Evolutionary conservation across 2,113 vertebrate species (phyloP).

Genomic region (Cercocebus atys): DNA sequence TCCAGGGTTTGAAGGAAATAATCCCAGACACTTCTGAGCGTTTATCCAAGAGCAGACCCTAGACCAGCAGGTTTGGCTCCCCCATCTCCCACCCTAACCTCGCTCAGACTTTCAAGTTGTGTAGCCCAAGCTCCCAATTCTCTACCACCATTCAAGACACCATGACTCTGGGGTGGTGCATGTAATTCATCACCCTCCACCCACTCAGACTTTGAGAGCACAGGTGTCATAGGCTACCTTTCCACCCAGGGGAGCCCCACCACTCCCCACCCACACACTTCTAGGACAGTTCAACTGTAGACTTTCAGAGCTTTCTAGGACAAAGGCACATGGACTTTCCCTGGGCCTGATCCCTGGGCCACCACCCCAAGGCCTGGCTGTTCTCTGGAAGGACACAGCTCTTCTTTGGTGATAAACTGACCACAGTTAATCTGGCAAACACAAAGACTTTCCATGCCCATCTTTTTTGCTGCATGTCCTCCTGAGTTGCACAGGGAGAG

Average conservation of each 20-base stretch:
- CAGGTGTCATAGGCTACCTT: not conserved
- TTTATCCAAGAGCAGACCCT: not conserved
- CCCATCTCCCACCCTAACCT: not conserved
- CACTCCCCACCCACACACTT: rapidly evolving
- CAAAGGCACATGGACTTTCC: not conserved
- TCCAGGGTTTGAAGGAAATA: not conserved
- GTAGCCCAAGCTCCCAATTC: rapidly evolving
- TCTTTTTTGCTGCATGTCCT: rapidly evolving
- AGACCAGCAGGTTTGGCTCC: not conserved
- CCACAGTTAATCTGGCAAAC: rapidly evolving
- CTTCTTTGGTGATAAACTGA: too few relatives aligned
- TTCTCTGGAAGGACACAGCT: not conserved
- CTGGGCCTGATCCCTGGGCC: too few relatives aligned
- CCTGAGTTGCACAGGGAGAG: not conserved
- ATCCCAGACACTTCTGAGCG: rapidly evolving
- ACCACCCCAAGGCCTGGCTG: not conserved
- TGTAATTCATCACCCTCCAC: rapidly evolving
- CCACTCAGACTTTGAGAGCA: not conserved
- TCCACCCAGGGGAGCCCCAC: rapidly evolving
- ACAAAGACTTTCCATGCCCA: rapidly evolving
- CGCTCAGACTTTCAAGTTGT: too few relatives aligned
- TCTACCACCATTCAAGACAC: not conserved
- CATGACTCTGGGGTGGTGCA: rapidly evolving
- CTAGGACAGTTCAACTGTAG: not conserved
- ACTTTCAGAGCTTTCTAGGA: not conserved